Conservation (phyloP, 2,888 invertebrate species). For the Euzophera pinguis region DNA sequence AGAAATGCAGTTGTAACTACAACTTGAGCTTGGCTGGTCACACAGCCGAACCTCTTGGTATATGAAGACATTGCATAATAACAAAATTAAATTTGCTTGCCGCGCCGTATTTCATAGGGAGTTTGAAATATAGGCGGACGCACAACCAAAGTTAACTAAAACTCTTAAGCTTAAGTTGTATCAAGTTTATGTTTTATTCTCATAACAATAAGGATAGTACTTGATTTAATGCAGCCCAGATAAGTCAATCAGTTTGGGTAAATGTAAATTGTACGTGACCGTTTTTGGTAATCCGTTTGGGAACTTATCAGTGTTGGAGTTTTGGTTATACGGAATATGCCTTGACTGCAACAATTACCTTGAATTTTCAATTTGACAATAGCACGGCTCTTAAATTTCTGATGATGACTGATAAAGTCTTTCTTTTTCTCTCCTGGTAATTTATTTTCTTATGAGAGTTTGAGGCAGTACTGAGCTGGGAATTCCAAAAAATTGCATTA, state of each 20-base stretch:
- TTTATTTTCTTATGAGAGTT: too few species aligned
- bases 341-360: too few species aligned
- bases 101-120: constrained; percentile 19
- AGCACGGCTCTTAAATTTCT: too few species aligned
- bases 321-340: too few species aligned
- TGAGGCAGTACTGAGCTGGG: too few species aligned
- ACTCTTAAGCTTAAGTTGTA: constrained; percentile 25
- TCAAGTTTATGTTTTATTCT: constrained; percentile 37
- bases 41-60: not conserved
- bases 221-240: constrained; percentile 29
- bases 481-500: too few species aligned
- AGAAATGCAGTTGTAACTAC: too few species aligned
- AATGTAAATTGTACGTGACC: not conserved
- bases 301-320: not conserved
- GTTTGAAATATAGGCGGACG: constrained; percentile 18
- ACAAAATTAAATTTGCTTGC: constrained; percentile 24
- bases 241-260: not conserved
- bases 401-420: too few species aligned
- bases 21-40: not conserved
- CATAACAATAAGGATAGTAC: constrained; percentile 39
- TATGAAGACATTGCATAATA: constrained; percentile 18
- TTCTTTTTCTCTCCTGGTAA: too few species aligned
- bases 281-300: too few species aligned
- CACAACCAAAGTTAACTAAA: constrained; percentile 8
- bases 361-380: too few species aligned